Evolutionary conservation across 2,113 vertebrate genomes (phyloP).

Genomic region (Egretta garzetta): DNA sequence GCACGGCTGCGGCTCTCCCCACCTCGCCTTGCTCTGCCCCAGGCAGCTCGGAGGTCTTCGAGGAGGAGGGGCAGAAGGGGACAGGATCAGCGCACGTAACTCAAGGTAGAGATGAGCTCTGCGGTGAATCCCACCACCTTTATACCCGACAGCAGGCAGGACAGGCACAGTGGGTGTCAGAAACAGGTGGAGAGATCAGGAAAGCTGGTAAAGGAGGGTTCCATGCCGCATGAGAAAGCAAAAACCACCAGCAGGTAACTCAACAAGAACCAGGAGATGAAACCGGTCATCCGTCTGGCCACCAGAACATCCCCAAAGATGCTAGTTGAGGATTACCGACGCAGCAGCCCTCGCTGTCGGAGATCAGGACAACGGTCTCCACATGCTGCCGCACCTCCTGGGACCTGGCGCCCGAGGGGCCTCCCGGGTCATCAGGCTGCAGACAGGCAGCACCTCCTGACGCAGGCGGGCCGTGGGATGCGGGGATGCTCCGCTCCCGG

Average conservation of each 20-base stretch:
- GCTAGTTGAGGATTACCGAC: neutral
- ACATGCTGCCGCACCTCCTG: neutral
- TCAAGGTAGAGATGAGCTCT: neutral
- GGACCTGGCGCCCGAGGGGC: neutral
- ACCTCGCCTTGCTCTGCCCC: neutral
- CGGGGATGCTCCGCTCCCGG: neutral
- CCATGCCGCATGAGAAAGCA: neutral
- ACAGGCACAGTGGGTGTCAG: neutral
- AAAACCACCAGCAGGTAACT: neutral
- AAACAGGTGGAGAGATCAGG: rapidly evolving
- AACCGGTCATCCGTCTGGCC: neutral
- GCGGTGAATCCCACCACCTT: neutral
- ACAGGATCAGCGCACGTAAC: neutral
- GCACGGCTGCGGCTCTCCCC: neutral
- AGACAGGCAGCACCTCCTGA: neutral
- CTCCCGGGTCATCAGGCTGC: neutral
- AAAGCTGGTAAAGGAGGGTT: neutral
- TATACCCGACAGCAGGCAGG: neutral
- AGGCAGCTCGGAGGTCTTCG: neutral
- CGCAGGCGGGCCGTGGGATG: neutral
- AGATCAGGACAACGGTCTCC: neutral
- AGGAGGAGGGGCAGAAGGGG: neutral
- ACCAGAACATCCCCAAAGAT: neutral
- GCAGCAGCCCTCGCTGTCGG: rapidly evolving
- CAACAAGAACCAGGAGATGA: neutral